A percentile compares a stretch with the other conserved stretches of the same genome.
Conservation (phyloP, 2,113 vertebrate genomes). For the Columba livia region DNA sequence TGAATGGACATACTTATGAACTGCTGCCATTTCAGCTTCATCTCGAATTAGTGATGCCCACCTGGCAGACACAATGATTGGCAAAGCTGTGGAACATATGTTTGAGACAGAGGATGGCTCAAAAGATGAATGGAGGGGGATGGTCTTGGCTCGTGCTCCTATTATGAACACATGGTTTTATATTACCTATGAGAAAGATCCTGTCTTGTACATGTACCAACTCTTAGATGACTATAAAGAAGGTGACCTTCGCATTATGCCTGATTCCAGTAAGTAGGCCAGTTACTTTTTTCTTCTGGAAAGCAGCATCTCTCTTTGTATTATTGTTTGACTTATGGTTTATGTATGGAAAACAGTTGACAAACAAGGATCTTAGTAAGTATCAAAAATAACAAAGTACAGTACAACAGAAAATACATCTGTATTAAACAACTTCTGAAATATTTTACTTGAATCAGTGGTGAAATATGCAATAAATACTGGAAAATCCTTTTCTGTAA, state of each 20-base stretch:
- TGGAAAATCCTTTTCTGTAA: neutral
- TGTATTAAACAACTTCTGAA: neutral
- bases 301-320: neutral
- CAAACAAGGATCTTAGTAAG: neutral
- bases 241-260: conserved; percentile 97
- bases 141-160: conserved; percentile 94
- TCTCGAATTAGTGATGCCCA: conserved; percentile 90
- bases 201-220: conserved; percentile 98
- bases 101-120: conserved; percentile 98
- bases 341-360: neutral
- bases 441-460: conserved; percentile 3
- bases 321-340: neutral
- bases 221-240: conserved; percentile 98
- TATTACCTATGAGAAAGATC: conserved; percentile 98
- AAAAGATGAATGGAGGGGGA: conserved; percentile 97
- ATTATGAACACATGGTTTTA: conserved; percentile 99
- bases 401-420: neutral
- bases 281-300: neutral
- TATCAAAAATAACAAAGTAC: neutral
- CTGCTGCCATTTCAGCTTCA: conserved; percentile 73
- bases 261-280: conserved; percentile 90
- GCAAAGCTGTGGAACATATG: conserved; percentile 97
- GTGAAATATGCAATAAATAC: neutral
- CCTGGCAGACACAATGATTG: conserved; percentile 94
- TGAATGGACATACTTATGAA: neutral